A percentile compares a stretch with the other conserved stretches of the same genome.
Evolutionary conservation across 1,140 invertebrate species (phyloP).

Genomic region (Sipha flava): DNA sequence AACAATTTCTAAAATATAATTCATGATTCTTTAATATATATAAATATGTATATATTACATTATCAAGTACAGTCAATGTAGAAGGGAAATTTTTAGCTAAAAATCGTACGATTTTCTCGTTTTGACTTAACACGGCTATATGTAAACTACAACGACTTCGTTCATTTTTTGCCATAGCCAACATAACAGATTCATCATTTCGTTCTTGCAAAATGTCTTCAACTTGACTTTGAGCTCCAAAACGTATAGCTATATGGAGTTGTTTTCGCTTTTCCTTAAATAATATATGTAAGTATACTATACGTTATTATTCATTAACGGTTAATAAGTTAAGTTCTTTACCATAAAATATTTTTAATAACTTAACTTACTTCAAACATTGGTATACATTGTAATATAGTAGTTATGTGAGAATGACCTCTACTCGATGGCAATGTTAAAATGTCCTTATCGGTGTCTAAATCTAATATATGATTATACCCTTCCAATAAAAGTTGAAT

Average conservation of each 20-base stretch:
- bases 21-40: no score
- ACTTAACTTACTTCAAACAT: constrained; percentile 61
- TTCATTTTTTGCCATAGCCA: constrained; percentile 66
- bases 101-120: constrained; percentile 64
- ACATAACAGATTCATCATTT: constrained; percentile 53
- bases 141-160: constrained; percentile 62
- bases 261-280: constrained; percentile 61
- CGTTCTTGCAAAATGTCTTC: constrained; percentile 49
- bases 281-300: not conserved
- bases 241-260: constrained; percentile 63
- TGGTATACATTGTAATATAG: constrained; percentile 57
- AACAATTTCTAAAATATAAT: no score
- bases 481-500: constrained; percentile 70
- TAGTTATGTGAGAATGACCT: constrained; percentile 54
- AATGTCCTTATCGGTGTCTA: constrained; percentile 61
- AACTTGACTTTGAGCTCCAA: constrained; percentile 53
- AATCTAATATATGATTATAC: constrained; percentile 76
- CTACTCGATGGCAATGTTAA: constrained; percentile 57
- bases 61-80: constrained; percentile 67
- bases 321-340: no score
- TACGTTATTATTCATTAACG: no score
- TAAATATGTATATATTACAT: no score
- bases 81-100: constrained; percentile 63
- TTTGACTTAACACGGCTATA: constrained; percentile 69
- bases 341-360: no score